phyloP scores from a whole-genome alignment of 1,140 invertebrate species.

The Brachionus asplanchnoidis region DNA sequence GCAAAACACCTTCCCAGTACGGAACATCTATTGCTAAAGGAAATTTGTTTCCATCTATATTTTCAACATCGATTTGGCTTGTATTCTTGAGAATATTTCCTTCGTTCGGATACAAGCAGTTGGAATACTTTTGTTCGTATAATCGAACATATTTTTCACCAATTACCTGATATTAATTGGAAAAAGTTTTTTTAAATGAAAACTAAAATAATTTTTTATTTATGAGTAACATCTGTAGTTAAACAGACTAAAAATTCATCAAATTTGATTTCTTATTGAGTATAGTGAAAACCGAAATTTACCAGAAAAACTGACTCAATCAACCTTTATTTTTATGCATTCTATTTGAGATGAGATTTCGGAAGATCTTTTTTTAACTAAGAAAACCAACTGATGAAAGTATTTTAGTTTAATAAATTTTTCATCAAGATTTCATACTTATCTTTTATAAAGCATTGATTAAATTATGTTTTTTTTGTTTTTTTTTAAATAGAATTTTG shows the following conservation, averaged over 20 bases:
- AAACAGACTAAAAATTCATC: background rate
- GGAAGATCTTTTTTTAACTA: no score
- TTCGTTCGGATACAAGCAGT: constrained; percentile 73
- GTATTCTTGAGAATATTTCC: constrained; percentile 72
- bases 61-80: constrained; percentile 60
- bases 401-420: background rate
- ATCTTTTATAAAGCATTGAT: no score
- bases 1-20: constrained; percentile 58
- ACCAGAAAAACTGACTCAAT: background rate
- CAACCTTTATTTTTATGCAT: background rate
- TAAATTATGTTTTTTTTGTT: no score
- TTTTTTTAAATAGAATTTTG: background rate
- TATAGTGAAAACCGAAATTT: background rate
- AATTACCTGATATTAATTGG: constrained; percentile 58
- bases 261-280: background rate
- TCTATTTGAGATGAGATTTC: background rate
- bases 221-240: background rate
- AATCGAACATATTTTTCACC: constrained; percentile 79
- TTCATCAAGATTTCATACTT: no score
- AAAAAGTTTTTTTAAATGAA: background rate
- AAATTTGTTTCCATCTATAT: constrained; percentile 57
- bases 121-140: constrained; percentile 67
- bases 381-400: no score
- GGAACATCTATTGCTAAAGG: constrained; percentile 56
- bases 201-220: background rate